Evolutionary conservation across 2,113 vertebrate species (phyloP).

Genomic region (Thalassoma bifasciatum): DNA sequence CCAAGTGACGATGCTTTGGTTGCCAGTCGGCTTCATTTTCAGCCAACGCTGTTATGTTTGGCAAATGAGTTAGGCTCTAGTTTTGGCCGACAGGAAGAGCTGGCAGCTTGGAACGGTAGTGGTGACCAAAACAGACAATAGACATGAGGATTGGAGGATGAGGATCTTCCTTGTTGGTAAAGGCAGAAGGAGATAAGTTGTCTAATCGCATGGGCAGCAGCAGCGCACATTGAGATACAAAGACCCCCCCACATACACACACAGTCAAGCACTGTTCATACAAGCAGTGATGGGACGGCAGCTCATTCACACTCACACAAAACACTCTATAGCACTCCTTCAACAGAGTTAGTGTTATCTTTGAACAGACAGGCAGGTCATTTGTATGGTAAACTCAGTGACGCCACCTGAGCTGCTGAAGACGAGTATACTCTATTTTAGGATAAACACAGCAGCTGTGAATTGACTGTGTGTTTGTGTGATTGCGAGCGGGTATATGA

Average conservation of each 20-base stretch:
- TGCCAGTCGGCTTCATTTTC: constrained; percentile 67
- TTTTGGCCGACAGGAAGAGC: constrained; percentile 57
- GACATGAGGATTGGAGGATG: constrained; percentile 41
- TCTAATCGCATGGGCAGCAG: constrained; percentile 28
- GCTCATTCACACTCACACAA: constrained; percentile 47
- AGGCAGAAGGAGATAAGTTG: constrained; percentile 46
- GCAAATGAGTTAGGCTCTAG: constrained; percentile 54
- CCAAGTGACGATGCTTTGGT: constrained; percentile 60
- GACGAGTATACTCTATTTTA: constrained; percentile 65
- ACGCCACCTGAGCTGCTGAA: constrained; percentile 74
- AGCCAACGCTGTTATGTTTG: constrained; percentile 73
- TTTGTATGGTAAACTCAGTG: constrained; percentile 81
- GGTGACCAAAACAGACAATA: constrained; percentile 65
- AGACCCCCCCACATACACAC: constrained; percentile 21
- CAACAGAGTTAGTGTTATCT: constrained; percentile 76
- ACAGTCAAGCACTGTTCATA: constrained; percentile 3
- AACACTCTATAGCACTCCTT: constrained; percentile 62
- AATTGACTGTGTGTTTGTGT: constrained; percentile 45
- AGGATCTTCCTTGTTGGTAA: constrained; percentile 29
- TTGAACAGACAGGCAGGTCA: constrained; percentile 73
- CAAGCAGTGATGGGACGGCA: neutral
- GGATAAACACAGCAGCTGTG: constrained; percentile 66
- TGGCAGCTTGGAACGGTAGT: constrained; percentile 47
- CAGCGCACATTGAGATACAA: constrained; percentile 9
- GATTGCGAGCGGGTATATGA: constrained; percentile 41